Conservation (phyloP, 2,113 vertebrate species). For the Zootoca vivipara region DNA sequence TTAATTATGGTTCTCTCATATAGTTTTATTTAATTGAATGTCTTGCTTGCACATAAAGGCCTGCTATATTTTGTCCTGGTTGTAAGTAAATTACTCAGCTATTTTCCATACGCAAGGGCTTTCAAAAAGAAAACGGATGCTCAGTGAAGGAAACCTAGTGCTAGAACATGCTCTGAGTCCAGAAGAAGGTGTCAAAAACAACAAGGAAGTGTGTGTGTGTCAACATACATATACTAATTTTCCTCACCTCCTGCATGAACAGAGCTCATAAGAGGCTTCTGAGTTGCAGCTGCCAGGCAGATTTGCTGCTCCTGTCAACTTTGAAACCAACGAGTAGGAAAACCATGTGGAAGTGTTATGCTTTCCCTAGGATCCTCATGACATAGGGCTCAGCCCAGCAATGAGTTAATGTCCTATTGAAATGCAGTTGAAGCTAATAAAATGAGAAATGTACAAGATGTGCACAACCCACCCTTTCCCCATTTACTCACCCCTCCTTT, state of each 20-base stretch:
- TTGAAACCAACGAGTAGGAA: neutral
- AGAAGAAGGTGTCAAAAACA: neutral
- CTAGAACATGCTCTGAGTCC: neutral
- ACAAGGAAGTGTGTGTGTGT: neutral
- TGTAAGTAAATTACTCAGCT: neutral
- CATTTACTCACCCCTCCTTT: neutral
- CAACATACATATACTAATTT: neutral
- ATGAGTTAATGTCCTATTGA: neutral
- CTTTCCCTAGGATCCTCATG: neutral
- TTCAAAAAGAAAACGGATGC: neutral
- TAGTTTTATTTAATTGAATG: neutral
- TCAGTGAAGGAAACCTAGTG: neutral
- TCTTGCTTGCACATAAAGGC: neutral
- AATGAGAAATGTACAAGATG: constrained; percentile 4
- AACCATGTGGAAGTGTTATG: neutral
- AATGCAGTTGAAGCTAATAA: neutral
- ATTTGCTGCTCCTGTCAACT: neutral
- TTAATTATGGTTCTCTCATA: neutral
- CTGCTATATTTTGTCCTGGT: neutral
- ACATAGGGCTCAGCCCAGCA: neutral
- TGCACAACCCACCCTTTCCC: neutral
- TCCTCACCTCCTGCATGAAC: neutral
- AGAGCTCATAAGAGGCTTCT: neutral
- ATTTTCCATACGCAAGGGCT: neutral
- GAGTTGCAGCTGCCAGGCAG: neutral